Conservation (phyloP, 2,888 invertebrate species). For the Clusia tigrina region DNA sequence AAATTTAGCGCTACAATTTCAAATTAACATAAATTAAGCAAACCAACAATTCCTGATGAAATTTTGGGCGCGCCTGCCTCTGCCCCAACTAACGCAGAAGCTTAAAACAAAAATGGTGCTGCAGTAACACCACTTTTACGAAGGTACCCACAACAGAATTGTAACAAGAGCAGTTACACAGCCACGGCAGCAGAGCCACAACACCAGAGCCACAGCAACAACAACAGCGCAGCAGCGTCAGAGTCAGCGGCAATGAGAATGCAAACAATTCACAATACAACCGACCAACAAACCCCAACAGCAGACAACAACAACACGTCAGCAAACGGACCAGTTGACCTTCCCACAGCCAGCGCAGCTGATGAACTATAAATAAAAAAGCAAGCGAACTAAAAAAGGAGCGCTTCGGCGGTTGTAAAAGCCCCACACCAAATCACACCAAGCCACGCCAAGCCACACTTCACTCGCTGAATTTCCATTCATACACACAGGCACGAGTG, state of each 20-base stretch:
- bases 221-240: background rate
- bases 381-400: slow-evolving; percentile 6
- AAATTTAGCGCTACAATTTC: background rate
- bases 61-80: slow-evolving; percentile 30
- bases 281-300: background rate
- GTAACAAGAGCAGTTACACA: slow-evolving; percentile 20
- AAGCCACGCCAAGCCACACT: background rate
- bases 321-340: slow-evolving; percentile 16
- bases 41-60: slow-evolving; percentile 24
- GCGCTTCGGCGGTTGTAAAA: background rate
- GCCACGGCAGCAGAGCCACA: too few relatives aligned
- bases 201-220: background rate
- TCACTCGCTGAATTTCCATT: slow-evolving; percentile 7
- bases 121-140: background rate
- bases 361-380: background rate
- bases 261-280: too few relatives aligned
- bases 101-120: too few relatives aligned
- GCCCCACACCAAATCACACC: slow-evolving; percentile 21
- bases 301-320: background rate
- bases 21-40: background rate
- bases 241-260: background rate
- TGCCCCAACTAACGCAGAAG: background rate
- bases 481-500: background rate
- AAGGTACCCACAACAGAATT: background rate
- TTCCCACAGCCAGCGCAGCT: slow-evolving; percentile 8